phyloP scores from a whole-genome alignment of 2,888 invertebrate genomes.

The Bhutanitis thaidina region DNA sequence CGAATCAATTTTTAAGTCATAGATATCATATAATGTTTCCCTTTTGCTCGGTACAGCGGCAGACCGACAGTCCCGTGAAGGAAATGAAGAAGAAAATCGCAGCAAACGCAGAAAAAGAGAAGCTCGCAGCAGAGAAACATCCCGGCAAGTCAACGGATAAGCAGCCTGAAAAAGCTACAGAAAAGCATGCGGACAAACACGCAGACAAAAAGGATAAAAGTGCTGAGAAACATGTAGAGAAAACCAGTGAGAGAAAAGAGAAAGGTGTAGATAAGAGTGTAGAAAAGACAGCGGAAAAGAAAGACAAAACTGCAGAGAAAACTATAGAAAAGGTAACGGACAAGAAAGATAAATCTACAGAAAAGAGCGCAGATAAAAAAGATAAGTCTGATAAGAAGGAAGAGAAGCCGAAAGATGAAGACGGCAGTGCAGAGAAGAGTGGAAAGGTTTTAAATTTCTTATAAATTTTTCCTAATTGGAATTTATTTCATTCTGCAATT shows the following conservation, averaged over 20 bases:
- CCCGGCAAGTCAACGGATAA: conserved; percentile 36
- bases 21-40: too few relatives aligned
- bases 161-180: conserved; percentile 33
- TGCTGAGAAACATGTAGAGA: conserved; percentile 26
- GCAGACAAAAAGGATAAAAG: conserved; percentile 27
- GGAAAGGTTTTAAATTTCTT: conserved; percentile 36
- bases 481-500: too few relatives aligned
- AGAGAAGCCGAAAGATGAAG: conserved; percentile 30
- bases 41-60: conserved; percentile 35
- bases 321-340: conserved; percentile 27
- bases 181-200: conserved; percentile 30
- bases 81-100: conserved; percentile 74
- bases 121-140: conserved; percentile 47
- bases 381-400: conserved; percentile 24
- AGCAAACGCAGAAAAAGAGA: conserved; percentile 65
- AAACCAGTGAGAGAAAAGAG: conserved; percentile 21
- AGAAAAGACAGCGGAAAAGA: conserved; percentile 27
- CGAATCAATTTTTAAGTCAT: too few relatives aligned
- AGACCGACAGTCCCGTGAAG: conserved; percentile 59
- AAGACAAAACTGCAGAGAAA: conserved; percentile 30
- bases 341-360: conserved; percentile 23
- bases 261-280: conserved; percentile 29
- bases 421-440: conserved; percentile 44
- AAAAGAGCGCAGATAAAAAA: conserved; percentile 23
- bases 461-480: too few relatives aligned